These are phyloP conservation scores for Fissipunctia ypsillon DNA, from an alignment of 2,888 invertebrate genomes.

Conservation along the genomic window DNA sequence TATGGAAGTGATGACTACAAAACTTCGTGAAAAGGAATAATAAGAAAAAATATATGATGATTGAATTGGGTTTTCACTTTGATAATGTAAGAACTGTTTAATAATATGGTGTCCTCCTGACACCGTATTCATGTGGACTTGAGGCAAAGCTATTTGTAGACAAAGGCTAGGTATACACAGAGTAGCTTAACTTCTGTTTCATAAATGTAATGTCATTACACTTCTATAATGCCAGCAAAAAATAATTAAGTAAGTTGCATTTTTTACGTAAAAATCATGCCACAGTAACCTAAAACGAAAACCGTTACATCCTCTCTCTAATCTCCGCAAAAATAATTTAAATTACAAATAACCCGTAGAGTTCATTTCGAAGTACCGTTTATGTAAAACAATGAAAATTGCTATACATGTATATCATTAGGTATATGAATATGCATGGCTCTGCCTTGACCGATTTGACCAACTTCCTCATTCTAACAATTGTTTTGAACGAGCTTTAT, in stretches of 20 bases:
- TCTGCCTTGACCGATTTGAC: constrained; percentile 62
- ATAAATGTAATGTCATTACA: neutral
- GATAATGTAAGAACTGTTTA: neutral
- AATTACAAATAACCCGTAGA: constrained; percentile 47
- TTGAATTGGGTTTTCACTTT: neutral
- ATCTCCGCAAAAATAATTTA: constrained; percentile 46
- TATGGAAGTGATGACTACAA: neutral
- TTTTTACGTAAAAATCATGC: constrained; percentile 19
- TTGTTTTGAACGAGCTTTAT: constrained; percentile 30
- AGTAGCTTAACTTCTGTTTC: neutral
- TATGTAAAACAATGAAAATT: constrained; percentile 62
- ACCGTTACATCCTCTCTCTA: constrained; percentile 38
- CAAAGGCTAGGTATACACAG: neutral
- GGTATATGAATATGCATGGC: constrained; percentile 59
- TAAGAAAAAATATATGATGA: neutral
- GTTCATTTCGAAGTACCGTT: constrained; percentile 60
- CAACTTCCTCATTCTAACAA: constrained; percentile 53
- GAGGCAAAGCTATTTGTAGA: neutral
- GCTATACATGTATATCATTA: constrained; percentile 63
- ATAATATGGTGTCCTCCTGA: neutral
- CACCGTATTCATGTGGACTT: neutral
- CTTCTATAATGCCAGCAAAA: neutral
- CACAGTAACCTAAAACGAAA: constrained; percentile 26
- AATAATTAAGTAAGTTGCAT: constrained; percentile 1
- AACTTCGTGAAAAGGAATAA: neutral